Percentiles rank a stretch among this genome's conserved stretches.
Evolutionary conservation across 2,113 vertebrate species (phyloP).

Genomic region (Eupsittula cactorum): DNA sequence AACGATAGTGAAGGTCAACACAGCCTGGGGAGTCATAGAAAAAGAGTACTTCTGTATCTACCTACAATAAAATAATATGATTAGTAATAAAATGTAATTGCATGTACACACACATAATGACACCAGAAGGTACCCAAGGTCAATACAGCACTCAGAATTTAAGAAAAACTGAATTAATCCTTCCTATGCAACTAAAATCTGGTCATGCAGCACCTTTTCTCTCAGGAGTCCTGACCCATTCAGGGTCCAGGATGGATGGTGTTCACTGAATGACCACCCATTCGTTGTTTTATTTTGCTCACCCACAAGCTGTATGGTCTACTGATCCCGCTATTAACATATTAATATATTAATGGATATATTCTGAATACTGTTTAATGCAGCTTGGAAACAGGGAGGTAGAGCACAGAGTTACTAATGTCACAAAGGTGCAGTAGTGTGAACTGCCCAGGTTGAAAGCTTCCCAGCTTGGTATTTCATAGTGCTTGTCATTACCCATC

Average conservation of each 20-base stretch:
- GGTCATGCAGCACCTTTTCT: background rate
- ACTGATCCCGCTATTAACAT: background rate
- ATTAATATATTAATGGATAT: background rate
- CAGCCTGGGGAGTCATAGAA: background rate
- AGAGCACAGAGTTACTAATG: background rate
- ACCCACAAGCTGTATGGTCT: rapidly evolving
- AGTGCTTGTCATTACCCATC: background rate
- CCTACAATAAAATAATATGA: slow-evolving; percentile 2
- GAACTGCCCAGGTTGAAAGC: background rate
- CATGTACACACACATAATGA: background rate
- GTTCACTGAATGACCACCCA: background rate
- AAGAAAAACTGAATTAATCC: background rate
- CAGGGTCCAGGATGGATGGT: background rate
- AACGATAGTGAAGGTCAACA: slow-evolving; percentile 32
- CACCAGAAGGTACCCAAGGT: background rate
- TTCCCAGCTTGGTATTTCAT: rapidly evolving
- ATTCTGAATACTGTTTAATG: background rate
- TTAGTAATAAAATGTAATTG: background rate
- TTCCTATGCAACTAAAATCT: background rate
- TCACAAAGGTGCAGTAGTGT: background rate
- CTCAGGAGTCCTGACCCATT: background rate
- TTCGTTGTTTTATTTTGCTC: background rate
- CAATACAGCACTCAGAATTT: background rate
- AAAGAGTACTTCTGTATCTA: background rate
- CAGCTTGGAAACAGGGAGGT: background rate